These are phyloP conservation scores for Erebia palarica DNA, from an alignment of 2,888 invertebrate species.

Conservation along the genomic window DNA sequence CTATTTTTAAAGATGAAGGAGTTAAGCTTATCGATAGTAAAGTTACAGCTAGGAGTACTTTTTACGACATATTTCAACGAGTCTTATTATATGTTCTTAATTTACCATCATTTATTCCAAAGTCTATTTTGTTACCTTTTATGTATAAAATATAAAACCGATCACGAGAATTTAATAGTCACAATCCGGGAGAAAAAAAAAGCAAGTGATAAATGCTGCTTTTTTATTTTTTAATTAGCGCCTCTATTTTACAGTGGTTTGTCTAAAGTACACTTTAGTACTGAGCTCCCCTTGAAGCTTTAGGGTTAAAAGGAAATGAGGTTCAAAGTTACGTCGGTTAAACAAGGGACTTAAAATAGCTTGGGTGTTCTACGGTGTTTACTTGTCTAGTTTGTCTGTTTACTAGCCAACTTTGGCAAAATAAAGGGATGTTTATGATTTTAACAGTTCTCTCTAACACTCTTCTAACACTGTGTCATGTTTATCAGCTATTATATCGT, in stretches of 20 bases:
- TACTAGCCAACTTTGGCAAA: not conserved
- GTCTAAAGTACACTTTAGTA: slow-evolving; percentile 17
- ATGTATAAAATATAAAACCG: too few relatives aligned
- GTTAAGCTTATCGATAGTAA: too few relatives aligned
- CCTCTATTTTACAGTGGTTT: slow-evolving; percentile 4
- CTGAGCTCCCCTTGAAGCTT: slow-evolving; percentile 21
- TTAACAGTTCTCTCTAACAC: not conserved
- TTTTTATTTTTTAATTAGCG: not conserved
- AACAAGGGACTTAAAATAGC: slow-evolving; percentile 32
- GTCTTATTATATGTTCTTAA: too few relatives aligned
- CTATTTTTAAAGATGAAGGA: too few relatives aligned
- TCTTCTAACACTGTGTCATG: too few relatives aligned
- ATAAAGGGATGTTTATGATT: not conserved
- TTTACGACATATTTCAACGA: too few relatives aligned
- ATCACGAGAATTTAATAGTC: too few relatives aligned
- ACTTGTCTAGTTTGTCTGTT: not conserved
- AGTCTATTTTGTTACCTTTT: too few relatives aligned
- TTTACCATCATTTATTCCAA: too few relatives aligned
- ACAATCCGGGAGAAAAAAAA: not conserved
- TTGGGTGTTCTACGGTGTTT: slow-evolving; percentile 8
- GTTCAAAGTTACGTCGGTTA: slow-evolving; percentile 37
- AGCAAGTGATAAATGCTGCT: not conserved
- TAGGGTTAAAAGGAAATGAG: slow-evolving; percentile 32
- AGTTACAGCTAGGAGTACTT: too few relatives aligned
- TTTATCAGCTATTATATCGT: too few relatives aligned